These are phyloP conservation scores for Eupsilia transversa DNA, from an alignment of 2,888 invertebrate species.

Conservation along the genomic window DNA sequence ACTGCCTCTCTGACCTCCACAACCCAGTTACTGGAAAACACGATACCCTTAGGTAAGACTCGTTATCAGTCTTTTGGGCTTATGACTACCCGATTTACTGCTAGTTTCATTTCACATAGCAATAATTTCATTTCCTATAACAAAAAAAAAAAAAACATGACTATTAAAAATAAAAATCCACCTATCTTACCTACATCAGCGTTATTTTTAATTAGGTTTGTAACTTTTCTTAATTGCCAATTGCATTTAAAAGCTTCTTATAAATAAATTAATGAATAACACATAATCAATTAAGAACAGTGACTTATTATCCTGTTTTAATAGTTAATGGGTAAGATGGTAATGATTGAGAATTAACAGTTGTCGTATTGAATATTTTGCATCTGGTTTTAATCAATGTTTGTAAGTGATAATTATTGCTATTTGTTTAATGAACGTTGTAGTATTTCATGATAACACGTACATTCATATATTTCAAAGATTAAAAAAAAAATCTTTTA, in stretches of 20 bases:
- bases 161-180: too few species aligned
- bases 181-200: neutral
- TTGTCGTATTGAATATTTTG: conserved; percentile 2
- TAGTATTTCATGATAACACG: neutral
- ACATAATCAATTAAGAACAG: conserved; percentile 7
- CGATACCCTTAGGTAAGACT: neutral
- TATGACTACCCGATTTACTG: neutral
- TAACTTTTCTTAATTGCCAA: conserved; percentile 23
- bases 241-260: conserved; percentile 5
- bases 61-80: neutral
- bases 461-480: too few species aligned
- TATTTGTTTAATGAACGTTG: neutral
- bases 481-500: too few species aligned
- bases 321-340: conserved; percentile 20
- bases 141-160: neutral
- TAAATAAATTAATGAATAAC: conserved; percentile 6
- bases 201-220: neutral
- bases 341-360: conserved; percentile 19
- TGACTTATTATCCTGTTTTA: conserved; percentile 22
- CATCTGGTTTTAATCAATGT: conserved; percentile 23
- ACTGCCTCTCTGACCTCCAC: neutral
- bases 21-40: neutral
- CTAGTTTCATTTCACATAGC: neutral
- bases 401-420: conserved; percentile 11
- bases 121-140: neutral